phyloP scores from a whole-genome alignment of 2,888 invertebrate species.

The Apeira syringaria region DNA sequence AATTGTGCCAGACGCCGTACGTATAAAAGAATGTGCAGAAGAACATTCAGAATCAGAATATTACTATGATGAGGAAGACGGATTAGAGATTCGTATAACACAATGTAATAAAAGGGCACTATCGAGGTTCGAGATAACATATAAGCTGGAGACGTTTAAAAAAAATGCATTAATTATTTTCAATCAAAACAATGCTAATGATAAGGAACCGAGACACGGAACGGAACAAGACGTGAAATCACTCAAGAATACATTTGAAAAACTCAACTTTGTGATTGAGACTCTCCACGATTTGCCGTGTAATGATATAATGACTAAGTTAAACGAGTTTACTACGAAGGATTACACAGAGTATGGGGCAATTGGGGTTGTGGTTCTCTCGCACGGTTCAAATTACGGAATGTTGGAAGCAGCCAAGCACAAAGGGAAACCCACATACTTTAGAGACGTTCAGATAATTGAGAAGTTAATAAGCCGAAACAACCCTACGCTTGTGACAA shows the following conservation, averaged over 20 bases:
- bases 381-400: background rate
- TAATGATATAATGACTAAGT: slow-evolving; percentile 44
- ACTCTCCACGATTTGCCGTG: slow-evolving; percentile 47
- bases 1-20: too few relatives aligned
- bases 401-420: background rate
- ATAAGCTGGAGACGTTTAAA: slow-evolving; percentile 59
- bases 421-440: slow-evolving; percentile 36
- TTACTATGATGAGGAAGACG: too few relatives aligned
- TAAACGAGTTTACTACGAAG: slow-evolving; percentile 39
- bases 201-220: slow-evolving; percentile 49
- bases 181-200: slow-evolving; percentile 52
- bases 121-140: slow-evolving; percentile 47
- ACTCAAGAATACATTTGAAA: slow-evolving; percentile 48
- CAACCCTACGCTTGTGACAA: slow-evolving; percentile 58
- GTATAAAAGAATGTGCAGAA: background rate
- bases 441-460: slow-evolving; percentile 62
- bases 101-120: background rate
- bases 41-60: background rate
- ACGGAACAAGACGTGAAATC: slow-evolving; percentile 53
- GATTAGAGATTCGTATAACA: too few relatives aligned
- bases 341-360: slow-evolving; percentile 64
- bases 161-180: slow-evolving; percentile 63
- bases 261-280: slow-evolving; percentile 52
- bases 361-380: slow-evolving; percentile 42
- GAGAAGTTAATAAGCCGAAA: slow-evolving; percentile 55